Evolutionary conservation across 2,113 vertebrate genomes (phyloP).

Genomic region (Myotis brandtii): DNA sequence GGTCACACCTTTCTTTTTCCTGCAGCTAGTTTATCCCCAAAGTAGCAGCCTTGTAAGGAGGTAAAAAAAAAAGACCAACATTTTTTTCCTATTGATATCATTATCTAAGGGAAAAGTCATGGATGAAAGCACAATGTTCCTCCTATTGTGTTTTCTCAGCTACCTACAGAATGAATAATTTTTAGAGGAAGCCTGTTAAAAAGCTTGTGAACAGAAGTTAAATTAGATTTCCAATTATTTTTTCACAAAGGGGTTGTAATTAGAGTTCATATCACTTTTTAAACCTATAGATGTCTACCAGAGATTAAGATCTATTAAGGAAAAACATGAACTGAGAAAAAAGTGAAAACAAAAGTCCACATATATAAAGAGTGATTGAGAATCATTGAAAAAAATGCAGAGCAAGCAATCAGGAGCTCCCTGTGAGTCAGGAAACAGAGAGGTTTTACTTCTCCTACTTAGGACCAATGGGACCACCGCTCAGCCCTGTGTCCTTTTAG

Average conservation of each 20-base stretch:
- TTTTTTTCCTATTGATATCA: background rate
- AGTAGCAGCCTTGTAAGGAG: background rate
- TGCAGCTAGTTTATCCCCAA: background rate
- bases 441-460: background rate
- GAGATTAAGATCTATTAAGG: background rate
- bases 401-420: background rate
- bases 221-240: conserved; percentile 57
- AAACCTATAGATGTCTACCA: background rate
- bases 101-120: conserved; percentile 17
- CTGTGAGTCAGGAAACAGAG: background rate
- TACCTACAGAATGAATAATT: conserved; percentile 47
- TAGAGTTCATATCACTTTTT: conserved; percentile 24
- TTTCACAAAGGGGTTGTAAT: conserved; percentile 55
- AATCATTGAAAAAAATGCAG: background rate
- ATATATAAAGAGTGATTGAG: background rate
- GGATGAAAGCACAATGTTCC: conserved; percentile 33
- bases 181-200: conserved; percentile 61
- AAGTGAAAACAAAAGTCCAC: too few species aligned
- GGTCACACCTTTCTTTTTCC: background rate
- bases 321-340: background rate
- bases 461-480: background rate
- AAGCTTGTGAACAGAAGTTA: conserved; percentile 20
- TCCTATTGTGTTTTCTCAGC: conserved; percentile 27
- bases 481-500: background rate
- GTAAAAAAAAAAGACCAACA: background rate